phyloP scores from a whole-genome alignment of 53 echinoderm and acorn worm species.

The Crossaster papposus region DNA sequence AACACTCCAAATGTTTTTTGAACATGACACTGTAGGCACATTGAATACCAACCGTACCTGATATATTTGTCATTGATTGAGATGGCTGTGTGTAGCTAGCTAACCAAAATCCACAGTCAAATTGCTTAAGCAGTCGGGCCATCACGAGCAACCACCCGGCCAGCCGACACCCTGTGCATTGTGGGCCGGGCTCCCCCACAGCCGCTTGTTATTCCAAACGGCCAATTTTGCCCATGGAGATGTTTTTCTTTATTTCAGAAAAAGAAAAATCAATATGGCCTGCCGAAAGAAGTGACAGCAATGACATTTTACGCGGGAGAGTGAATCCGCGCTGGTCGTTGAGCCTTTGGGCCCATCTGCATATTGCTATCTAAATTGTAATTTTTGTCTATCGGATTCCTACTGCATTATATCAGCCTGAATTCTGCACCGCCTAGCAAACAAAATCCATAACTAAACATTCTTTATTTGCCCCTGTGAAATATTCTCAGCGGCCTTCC shows the following conservation, averaged over 20 bases:
- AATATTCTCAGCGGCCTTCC: not conserved
- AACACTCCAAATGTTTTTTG: no score
- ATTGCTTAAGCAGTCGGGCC: slow-evolving; percentile 1
- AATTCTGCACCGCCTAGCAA: slow-evolving; percentile 4
- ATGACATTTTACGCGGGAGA: slow-evolving; percentile 48
- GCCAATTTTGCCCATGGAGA: slow-evolving; percentile 50
- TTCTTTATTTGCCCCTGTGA: not conserved
- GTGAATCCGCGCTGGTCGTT: not conserved
- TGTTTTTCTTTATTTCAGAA: slow-evolving; percentile 56
- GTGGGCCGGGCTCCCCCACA: slow-evolving; percentile 15
- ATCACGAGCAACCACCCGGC: not conserved
- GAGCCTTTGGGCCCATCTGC: slow-evolving; percentile 16
- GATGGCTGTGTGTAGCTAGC: not conserved
- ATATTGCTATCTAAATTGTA: slow-evolving; percentile 56
- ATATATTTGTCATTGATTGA: not conserved
- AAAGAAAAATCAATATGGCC: slow-evolving; percentile 61
- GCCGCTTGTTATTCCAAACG: slow-evolving; percentile 53
- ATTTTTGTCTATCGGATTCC: slow-evolving; percentile 48
- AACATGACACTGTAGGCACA: no score
- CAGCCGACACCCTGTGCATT: slow-evolving; percentile 1
- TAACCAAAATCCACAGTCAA: not conserved
- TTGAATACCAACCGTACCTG: no score
- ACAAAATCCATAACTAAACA: slow-evolving; percentile 26
- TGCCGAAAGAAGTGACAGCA: slow-evolving; percentile 44
- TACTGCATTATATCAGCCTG: not conserved